Conservation (phyloP, 2,797 vertebrate genomes). For the Aulostomus chinensis region DNA sequence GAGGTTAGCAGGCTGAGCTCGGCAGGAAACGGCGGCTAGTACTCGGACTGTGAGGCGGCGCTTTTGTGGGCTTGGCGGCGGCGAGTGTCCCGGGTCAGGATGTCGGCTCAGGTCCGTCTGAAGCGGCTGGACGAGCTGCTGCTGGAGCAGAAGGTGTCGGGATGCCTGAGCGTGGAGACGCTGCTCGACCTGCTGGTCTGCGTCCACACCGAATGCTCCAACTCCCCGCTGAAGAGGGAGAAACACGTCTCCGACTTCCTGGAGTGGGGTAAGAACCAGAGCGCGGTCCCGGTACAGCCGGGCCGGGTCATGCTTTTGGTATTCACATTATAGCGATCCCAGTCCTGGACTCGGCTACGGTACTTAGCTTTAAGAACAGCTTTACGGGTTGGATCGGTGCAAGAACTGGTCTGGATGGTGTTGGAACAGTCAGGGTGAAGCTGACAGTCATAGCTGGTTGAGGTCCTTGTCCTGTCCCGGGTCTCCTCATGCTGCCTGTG, state of each 20-base stretch:
- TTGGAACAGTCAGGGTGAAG: no score
- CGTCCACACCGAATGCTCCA: slow-evolving; percentile 87
- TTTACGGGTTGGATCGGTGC: no score
- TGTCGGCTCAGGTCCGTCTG: slow-evolving; percentile 94
- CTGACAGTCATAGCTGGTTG: no score
- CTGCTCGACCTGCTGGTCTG: slow-evolving; percentile 93
- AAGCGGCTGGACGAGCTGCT: slow-evolving; percentile 94
- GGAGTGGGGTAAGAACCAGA: slow-evolving; percentile 85
- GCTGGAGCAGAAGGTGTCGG: slow-evolving; percentile 81
- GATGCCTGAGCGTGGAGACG: slow-evolving; percentile 89
- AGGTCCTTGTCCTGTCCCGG: no score
- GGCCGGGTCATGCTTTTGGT: no score
- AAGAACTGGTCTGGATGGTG: no score
- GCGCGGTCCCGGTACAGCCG: no score
- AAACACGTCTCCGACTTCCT: slow-evolving; percentile 95
- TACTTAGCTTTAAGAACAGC: no score
- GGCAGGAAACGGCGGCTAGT: slow-evolving; percentile 1
- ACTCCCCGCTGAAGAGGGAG: slow-evolving; percentile 88
- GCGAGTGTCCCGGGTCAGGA: slow-evolving; percentile 51
- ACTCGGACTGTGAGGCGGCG: slow-evolving; percentile 15
- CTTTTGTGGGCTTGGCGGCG: background rate
- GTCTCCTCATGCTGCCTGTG: no score
- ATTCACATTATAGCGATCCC: no score
- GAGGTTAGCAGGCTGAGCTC: slow-evolving; percentile 50
- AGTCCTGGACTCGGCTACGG: no score